A percentile compares a stretch with the other conserved stretches of the same genome.
These are phyloP conservation scores for Hoplodrina blanda DNA, from an alignment of 2,888 invertebrate species.

Conservation along the genomic window DNA sequence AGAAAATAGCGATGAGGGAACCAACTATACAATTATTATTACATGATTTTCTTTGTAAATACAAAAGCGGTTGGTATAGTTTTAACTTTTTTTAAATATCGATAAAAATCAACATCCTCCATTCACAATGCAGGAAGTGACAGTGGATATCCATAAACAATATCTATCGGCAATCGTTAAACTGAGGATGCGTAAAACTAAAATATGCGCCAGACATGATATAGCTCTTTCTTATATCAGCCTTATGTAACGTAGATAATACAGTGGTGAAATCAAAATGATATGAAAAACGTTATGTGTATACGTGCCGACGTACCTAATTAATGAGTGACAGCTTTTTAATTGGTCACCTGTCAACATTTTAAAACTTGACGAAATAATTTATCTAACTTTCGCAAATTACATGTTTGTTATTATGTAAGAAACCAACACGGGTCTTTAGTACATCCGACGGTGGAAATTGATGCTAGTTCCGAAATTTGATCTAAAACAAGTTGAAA, in stretches of 20 bases:
- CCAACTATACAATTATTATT: too few species aligned
- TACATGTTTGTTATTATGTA: conserved; percentile 17
- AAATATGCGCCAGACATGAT: too few species aligned
- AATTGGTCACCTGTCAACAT: conserved; percentile 27
- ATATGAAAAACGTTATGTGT: conserved; percentile 6
- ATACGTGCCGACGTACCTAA: conserved; percentile 18
- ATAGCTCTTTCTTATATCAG: too few species aligned
- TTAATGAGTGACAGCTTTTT: conserved; percentile 21
- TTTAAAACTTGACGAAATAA: conserved; percentile 4
- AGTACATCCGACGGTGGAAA: neutral
- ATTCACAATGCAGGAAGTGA: conserved; percentile 18
- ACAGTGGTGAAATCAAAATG: conserved; percentile 7
- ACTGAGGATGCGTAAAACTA: conserved; percentile 26
- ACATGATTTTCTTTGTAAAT: too few species aligned
- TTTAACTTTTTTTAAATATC: neutral
- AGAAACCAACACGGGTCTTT: neutral
- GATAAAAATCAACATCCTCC: conserved; percentile 36
- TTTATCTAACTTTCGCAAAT: conserved; percentile 40
- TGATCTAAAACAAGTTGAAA: neutral
- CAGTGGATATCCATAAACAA: conserved; percentile 27
- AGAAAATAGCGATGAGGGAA: too few species aligned
- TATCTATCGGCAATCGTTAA: conserved; percentile 1
- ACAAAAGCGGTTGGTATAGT: neutral
- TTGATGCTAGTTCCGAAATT: neutral
- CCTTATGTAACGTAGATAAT: conserved; percentile 10